Evolutionary conservation across 2,797 vertebrate genomes (phyloP).

Genomic region (Triplophysa yarkandensis): DNA sequence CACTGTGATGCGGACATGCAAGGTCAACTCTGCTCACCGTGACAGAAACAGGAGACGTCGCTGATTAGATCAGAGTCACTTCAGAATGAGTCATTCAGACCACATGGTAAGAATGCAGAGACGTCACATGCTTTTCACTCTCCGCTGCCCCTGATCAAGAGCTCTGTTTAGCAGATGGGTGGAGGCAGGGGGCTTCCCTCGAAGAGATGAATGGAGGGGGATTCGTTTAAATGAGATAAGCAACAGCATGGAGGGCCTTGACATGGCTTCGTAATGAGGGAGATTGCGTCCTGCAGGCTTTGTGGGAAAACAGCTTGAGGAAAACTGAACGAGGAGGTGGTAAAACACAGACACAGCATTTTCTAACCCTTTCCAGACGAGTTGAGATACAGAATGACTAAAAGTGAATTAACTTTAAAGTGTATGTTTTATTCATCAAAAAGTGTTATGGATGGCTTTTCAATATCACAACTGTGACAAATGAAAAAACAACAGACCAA

Average conservation of each 20-base stretch:
- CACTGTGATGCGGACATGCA: not conserved
- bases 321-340: conserved; percentile 17
- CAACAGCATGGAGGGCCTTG: conserved; percentile 31
- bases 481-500: not conserved
- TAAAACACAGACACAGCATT: conserved; percentile 6
- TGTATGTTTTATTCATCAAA: not conserved
- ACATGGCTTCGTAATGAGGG: conserved; percentile 38
- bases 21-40: conserved; percentile 14
- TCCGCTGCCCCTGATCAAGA: conserved; percentile 43
- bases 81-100: conserved; percentile 46
- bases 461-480: not conserved
- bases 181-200: conserved; percentile 29
- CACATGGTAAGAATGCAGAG: conserved; percentile 41
- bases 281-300: conserved; percentile 35
- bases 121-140: conserved; percentile 47
- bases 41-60: conserved; percentile 22
- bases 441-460: not conserved
- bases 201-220: not conserved
- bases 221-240: conserved; percentile 29
- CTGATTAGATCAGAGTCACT: conserved; percentile 32
- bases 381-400: not conserved
- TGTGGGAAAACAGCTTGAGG: conserved; percentile 23
- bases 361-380: conserved; percentile 6
- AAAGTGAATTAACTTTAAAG: conserved; percentile 15
- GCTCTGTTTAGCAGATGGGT: conserved; percentile 27